phyloP scores from a whole-genome alignment of 30 jellyfish, hydroid and myxozoan species.

The Hydra vulgaris region DNA sequence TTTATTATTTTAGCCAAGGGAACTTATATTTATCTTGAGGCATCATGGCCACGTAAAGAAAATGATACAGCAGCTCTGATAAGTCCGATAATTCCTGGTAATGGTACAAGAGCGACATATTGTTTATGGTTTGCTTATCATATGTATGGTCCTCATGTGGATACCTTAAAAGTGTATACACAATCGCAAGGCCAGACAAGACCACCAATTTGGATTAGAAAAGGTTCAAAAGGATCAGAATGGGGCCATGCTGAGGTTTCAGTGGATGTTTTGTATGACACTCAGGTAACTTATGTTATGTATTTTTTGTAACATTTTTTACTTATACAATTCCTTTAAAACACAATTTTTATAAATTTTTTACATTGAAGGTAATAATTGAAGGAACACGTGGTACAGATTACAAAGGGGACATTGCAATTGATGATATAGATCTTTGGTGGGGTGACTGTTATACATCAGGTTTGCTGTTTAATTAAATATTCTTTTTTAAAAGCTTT shows the following conservation, averaged over 20 bases:
- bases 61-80: slow-evolving; percentile 75
- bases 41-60: slow-evolving; percentile 76
- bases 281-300: slow-evolving; percentile 69
- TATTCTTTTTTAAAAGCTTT: not conserved
- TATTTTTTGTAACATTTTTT: no score
- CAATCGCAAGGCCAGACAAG: slow-evolving; percentile 31
- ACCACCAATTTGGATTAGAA: slow-evolving; percentile 75
- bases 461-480: slow-evolving; percentile 35
- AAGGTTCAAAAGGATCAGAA: slow-evolving; percentile 81
- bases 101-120: slow-evolving; percentile 50
- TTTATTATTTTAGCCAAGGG: slow-evolving; percentile 69
- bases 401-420: slow-evolving; percentile 90
- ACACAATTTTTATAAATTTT: not conserved
- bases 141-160: slow-evolving; percentile 98
- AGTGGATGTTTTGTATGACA: slow-evolving; percentile 42
- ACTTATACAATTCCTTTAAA: no score
- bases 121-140: slow-evolving; percentile 88
- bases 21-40: slow-evolving; percentile 72
- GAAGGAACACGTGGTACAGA: slow-evolving; percentile 78
- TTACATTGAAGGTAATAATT: slow-evolving; percentile 48
- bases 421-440: slow-evolving; percentile 76
- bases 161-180: slow-evolving; percentile 67
- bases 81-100: slow-evolving; percentile 63
- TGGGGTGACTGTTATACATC: slow-evolving; percentile 87
- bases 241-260: slow-evolving; percentile 92